Conservation (phyloP, 2,797 vertebrate genomes). For the Phrynocephalus vlangalii region DNA sequence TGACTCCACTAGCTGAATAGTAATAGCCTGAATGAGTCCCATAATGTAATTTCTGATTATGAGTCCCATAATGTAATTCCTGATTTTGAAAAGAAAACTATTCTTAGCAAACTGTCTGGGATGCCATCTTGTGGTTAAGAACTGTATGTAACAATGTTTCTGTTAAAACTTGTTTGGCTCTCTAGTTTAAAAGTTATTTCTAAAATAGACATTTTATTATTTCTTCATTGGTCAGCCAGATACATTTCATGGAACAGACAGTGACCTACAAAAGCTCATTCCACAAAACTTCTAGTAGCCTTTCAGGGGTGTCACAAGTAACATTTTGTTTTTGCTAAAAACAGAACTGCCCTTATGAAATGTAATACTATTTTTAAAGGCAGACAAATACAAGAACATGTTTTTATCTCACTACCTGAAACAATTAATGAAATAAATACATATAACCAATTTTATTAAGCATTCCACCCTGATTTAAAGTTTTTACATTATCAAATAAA, state of each 20-base stretch:
- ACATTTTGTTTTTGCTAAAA: neutral
- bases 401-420: neutral
- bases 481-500: neutral
- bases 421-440: neutral
- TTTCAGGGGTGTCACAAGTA: neutral
- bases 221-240: neutral
- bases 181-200: neutral
- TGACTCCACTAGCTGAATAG: too few species aligned
- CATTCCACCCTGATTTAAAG: neutral
- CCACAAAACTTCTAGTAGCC: neutral
- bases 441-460: neutral
- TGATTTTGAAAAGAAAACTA: constrained; percentile 26
- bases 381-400: neutral
- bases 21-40: neutral
- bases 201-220: neutral
- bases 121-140: constrained; percentile 32
- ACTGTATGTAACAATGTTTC: constrained; percentile 20
- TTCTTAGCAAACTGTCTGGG: constrained; percentile 10
- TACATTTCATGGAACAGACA: neutral
- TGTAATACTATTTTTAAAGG: neutral
- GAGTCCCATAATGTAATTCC: neutral
- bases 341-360: neutral
- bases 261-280: neutral
- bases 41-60: neutral
- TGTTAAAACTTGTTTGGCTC: neutral